Evolutionary conservation across 1,140 invertebrate species (phyloP).

Genomic region (Acromyrmex heyeri): DNA sequence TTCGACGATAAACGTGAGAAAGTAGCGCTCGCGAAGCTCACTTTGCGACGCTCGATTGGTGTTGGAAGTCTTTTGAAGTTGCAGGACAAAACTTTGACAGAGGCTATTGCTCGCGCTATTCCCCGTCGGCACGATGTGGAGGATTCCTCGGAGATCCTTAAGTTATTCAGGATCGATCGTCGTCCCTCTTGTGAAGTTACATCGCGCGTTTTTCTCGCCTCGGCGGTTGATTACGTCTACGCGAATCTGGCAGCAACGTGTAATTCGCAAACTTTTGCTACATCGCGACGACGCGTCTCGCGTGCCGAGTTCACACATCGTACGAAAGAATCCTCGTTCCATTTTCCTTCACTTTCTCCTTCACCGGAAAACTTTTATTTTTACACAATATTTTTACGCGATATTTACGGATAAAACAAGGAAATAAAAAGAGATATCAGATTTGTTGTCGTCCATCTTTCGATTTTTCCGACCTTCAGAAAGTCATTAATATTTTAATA

Average conservation of each 20-base stretch:
- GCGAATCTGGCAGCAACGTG: conserved; percentile 19
- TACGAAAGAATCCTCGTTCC: neutral
- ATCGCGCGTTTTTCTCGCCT: conserved; percentile 40
- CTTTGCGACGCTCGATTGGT: conserved; percentile 50
- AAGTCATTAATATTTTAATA: neutral
- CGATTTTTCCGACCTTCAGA: neutral
- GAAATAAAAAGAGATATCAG: neutral
- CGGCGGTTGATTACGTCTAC: conserved; percentile 45
- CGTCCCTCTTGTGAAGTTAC: conserved; percentile 24
- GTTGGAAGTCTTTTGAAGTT: conserved; percentile 56
- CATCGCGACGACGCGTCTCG: neutral
- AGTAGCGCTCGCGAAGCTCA: conserved; percentile 13
- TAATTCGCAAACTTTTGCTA: conserved; percentile 20
- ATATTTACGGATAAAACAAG: neutral
- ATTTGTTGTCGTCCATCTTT: neutral
- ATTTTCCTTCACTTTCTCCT: conserved; percentile 9
- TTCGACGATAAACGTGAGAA: conserved; percentile 5
- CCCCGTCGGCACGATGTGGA: neutral
- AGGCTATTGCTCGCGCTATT: conserved; percentile 9
- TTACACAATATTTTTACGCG: neutral
- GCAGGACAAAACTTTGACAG: conserved; percentile 43
- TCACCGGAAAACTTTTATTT: neutral
- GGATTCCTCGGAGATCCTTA: conserved; percentile 40
- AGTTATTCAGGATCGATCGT: conserved; percentile 63
- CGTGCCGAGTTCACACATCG: conserved; percentile 11